These are phyloP conservation scores for Heloderma charlesbogerti DNA, from an alignment of 2,113 vertebrate genomes.

Conservation along the genomic window DNA sequence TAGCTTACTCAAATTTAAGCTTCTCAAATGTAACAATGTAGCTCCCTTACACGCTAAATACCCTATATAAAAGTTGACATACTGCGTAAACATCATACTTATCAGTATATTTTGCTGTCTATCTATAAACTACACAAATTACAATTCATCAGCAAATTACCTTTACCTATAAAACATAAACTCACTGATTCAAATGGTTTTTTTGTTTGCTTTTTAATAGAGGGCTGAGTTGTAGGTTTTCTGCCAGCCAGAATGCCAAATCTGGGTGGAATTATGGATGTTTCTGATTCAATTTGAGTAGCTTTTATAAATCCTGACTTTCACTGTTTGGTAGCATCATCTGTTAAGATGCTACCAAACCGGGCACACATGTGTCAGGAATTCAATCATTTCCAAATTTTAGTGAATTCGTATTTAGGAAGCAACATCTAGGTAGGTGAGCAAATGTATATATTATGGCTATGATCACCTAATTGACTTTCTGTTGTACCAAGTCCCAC, in stretches of 20 bases:
- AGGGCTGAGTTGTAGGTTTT: background rate
- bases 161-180: background rate
- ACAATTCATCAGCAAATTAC: background rate
- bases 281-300: background rate
- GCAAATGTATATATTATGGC: background rate
- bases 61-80: background rate
- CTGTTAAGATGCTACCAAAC: background rate
- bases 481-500: background rate
- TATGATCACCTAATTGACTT: background rate
- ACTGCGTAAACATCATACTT: background rate
- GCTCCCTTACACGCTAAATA: background rate
- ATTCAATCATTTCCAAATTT: background rate
- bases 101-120: background rate
- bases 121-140: background rate
- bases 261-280: background rate
- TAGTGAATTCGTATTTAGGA: background rate
- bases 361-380: background rate
- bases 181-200: background rate
- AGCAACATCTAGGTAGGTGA: background rate
- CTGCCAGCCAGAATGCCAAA: background rate
- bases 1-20: background rate
- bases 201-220: background rate
- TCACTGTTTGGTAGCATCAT: background rate
- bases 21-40: background rate
- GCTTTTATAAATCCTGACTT: background rate